Evolutionary conservation across 2,888 invertebrate species (phyloP), one percentile per base, ranked within the genome.

Genomic region (Cheilosia pagana): DNA sequence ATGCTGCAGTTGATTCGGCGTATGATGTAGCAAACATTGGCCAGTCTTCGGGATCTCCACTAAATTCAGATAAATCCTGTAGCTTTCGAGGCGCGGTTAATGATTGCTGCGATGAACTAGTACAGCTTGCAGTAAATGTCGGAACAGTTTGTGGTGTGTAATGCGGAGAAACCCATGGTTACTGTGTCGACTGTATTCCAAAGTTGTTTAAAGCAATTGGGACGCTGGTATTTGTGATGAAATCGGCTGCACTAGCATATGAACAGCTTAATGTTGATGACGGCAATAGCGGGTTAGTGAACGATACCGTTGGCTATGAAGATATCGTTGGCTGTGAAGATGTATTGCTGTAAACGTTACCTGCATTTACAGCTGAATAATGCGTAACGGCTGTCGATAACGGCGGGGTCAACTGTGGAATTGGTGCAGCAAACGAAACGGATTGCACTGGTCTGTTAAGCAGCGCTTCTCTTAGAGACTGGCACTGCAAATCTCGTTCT

Each of bases 41-140:
- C 81, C 85, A 87, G 45, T 82, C 76, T 25, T 82, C 74, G 4
- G 81, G 83, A 16, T 62, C 67, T 0, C 77, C 81, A 19, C 72
- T 70, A 25, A 82, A 85, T 25, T 35, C 76, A 12, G 86, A 70
- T 19, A 31, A 0, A 6, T 31, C 31, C 10, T 31, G 10, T 6
- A 31, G 31, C 3, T 31, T 31, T 10, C 31, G 31, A 31, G 31
- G 31, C 10, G 31, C 10, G 10, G 31, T 31, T 31, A 31, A 31
- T 3, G 7, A 1, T 10, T 31, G 31, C 1, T 31, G 31, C 2
- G 31, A 31, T 31, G 10, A 6, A 6, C 10, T 31, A 10, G 0
- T 10, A 3, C 3, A 31, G 2, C 31, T 10, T 31, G 0, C 31
- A 31, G 31, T 31, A 31, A 31, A 86, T 6, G 0, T 31, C 31